A percentile compares a stretch with the other conserved stretches of the same genome.
phyloP scores from a whole-genome alignment of 2,797 vertebrate species.

The Leptodactylus fallax region DNA sequence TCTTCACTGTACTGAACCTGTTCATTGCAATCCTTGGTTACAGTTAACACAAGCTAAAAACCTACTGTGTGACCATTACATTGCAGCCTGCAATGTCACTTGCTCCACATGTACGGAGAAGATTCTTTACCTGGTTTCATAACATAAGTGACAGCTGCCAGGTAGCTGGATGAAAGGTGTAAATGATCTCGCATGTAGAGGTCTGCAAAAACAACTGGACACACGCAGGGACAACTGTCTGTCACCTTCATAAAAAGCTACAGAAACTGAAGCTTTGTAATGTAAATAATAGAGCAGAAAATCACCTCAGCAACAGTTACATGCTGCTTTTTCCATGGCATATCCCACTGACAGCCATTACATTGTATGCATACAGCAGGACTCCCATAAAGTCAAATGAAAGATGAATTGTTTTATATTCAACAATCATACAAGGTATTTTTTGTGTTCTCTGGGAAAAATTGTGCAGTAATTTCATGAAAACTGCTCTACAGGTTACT shows the following conservation, averaged over 20 bases:
- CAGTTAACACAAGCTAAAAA: not conserved
- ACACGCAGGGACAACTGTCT: not conserved
- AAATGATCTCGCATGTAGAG: conserved; percentile 1
- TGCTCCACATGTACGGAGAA: not conserved
- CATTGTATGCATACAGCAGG: not conserved
- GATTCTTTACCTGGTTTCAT: not conserved
- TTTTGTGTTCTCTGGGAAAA: not conserved
- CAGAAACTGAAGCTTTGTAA: not conserved
- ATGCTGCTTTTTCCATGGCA: not conserved
- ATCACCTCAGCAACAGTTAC: not conserved
- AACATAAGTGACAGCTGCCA: conserved; percentile 16
- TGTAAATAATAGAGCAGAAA: conserved; percentile 1
- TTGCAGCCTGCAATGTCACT: not conserved
- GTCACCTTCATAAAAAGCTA: not conserved
- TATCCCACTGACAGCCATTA: conserved; percentile 6
- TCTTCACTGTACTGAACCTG: not conserved
- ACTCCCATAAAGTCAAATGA: not conserved
- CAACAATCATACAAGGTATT: not conserved
- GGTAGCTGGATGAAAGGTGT: not conserved
- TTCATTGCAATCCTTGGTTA: not conserved
- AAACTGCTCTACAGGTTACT: not conserved
- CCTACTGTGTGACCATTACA: not conserved
- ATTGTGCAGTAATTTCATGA: not conserved
- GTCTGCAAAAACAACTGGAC: conserved; percentile 14
- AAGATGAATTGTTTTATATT: not conserved